Evolutionary conservation across 2,113 vertebrate species (phyloP).

Genomic region (Gymnogyps californianus): DNA sequence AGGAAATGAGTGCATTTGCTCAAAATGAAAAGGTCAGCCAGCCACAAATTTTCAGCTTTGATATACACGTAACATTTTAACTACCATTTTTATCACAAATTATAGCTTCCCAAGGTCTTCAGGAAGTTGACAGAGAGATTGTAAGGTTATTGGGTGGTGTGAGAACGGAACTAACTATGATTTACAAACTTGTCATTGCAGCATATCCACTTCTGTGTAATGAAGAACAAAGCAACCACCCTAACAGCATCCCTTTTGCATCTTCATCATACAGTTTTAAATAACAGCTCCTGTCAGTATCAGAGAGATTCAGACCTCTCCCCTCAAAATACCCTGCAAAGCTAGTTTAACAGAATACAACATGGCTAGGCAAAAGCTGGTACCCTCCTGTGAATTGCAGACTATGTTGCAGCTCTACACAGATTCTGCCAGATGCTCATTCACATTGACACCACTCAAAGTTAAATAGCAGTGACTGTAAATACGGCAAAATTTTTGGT

Average conservation of each 20-base stretch:
- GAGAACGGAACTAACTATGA: slow-evolving; percentile 45
- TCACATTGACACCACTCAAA: not conserved
- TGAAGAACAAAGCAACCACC: not conserved
- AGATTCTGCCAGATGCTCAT: not conserved
- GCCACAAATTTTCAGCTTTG: slow-evolving; percentile 24
- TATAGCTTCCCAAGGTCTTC: slow-evolving; percentile 46
- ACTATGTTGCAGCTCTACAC: not conserved
- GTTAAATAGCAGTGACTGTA: not conserved
- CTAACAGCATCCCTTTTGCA: not conserved
- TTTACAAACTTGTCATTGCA: slow-evolving; percentile 40
- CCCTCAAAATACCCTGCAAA: not conserved
- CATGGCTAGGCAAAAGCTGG: not conserved
- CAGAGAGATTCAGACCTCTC: not conserved
- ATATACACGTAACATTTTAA: not conserved
- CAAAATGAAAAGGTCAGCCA: slow-evolving; percentile 54
- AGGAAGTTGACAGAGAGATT: slow-evolving; percentile 47
- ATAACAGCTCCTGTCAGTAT: not conserved
- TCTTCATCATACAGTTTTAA: not conserved
- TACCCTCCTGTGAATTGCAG: not conserved
- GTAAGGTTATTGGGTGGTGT: slow-evolving; percentile 44
- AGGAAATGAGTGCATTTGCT: slow-evolving; percentile 55
- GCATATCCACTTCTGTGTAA: not conserved
- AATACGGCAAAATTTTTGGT: not conserved
- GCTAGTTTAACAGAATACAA: not conserved
- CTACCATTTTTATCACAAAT: slow-evolving; percentile 49